These are phyloP conservation scores for Tiliacea citrago DNA, from an alignment of 2,888 invertebrate species.

Conservation along the genomic window DNA sequence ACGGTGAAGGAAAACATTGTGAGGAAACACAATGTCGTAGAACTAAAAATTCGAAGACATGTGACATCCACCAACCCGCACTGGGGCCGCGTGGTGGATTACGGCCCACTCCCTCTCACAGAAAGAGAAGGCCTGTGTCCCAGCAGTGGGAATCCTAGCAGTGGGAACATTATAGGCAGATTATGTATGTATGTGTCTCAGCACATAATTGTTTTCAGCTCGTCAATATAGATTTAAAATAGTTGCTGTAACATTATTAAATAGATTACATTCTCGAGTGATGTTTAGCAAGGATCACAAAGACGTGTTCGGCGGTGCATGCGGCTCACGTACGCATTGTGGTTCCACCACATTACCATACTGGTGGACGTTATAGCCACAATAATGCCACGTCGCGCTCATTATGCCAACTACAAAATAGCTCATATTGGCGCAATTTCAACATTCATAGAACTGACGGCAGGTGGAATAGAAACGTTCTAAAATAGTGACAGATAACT, in stretches of 20 bases:
- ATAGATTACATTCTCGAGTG: slow-evolving; percentile 45
- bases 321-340: slow-evolving; percentile 65
- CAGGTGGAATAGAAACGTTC: slow-evolving; percentile 24
- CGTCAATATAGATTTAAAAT: slow-evolving; percentile 27
- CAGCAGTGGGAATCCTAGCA: no score
- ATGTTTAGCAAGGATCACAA: slow-evolving; percentile 27
- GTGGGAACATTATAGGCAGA: no score
- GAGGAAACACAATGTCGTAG: no score
- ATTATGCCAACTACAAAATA: slow-evolving; percentile 58
- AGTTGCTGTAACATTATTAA: slow-evolving; percentile 33
- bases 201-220: slow-evolving; percentile 14
- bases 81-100: no score
- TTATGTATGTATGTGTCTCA: no score
- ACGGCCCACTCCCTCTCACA: no score
- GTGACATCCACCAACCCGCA: no score
- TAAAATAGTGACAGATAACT: slow-evolving; percentile 17
- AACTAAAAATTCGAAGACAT: no score
- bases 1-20: no score
- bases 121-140: no score
- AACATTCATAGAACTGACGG: slow-evolving; percentile 38
- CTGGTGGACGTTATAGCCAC: slow-evolving; percentile 53
- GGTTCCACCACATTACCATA: slow-evolving; percentile 66
- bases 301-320: slow-evolving; percentile 48
- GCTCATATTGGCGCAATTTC: slow-evolving; percentile 53
- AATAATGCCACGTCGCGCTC: slow-evolving; percentile 60